Conservation (phyloP, 1,140 invertebrate genomes). For the Cotesia glomerata region DNA sequence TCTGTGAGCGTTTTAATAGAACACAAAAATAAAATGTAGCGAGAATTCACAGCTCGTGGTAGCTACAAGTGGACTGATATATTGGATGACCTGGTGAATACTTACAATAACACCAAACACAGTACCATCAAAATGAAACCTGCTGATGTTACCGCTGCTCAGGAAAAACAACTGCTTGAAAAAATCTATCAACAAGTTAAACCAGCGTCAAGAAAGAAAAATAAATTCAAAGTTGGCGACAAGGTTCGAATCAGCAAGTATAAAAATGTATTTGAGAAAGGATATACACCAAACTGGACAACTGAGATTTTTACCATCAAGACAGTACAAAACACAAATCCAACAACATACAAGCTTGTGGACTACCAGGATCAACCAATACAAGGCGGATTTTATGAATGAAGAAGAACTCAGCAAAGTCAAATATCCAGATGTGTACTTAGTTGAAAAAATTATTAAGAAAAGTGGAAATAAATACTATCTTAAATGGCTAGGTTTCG, state of each 20-base stretch:
- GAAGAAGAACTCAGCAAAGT: constrained; percentile 18
- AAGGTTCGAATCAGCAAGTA: constrained; percentile 18
- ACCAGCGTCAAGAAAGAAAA: neutral
- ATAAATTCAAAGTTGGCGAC: constrained; percentile 17
- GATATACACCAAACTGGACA: constrained; percentile 9
- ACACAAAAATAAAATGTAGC: no score
- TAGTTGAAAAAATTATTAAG: constrained; percentile 12
- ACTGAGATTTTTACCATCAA: constrained; percentile 3
- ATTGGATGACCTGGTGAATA: neutral
- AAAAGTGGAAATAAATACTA: constrained; percentile 4
- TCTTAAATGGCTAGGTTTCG: constrained; percentile 26
- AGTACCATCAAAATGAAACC: constrained; percentile 21
- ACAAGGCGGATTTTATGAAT: constrained; percentile 11
- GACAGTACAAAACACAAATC: neutral
- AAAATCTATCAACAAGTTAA: neutral
- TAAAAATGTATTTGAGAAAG: constrained; percentile 19
- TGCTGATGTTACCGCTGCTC: neutral
- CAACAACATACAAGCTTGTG: neutral
- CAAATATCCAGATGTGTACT: constrained; percentile 17
- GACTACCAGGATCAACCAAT: constrained; percentile 11
- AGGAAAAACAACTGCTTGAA: neutral
- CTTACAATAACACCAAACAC: no score
- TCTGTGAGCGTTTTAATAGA: no score
- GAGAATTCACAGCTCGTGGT: neutral
- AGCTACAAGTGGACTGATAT: constrained; percentile 18